phyloP scores from a whole-genome alignment of 2,113 vertebrate genomes.

The Hippoglossus stenolepis region DNA sequence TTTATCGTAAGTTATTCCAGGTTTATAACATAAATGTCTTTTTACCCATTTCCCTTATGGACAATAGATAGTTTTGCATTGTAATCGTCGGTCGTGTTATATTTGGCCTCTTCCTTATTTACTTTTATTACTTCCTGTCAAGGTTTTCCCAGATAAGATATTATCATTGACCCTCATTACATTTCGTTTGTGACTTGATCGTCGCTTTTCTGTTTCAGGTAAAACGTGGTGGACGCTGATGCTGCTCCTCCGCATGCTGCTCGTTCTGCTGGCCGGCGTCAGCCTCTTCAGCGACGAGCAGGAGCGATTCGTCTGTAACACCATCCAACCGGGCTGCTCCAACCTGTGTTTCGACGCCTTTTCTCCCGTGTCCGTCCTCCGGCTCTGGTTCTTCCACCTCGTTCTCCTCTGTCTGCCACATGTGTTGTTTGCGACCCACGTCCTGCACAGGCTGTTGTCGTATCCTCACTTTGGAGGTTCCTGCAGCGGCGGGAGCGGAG shows the following conservation, averaged over 20 bases:
- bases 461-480: not conserved
- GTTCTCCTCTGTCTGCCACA: constrained; percentile 49
- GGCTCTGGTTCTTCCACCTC: constrained; percentile 68
- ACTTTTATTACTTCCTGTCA: too few relatives aligned
- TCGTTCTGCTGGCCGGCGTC: constrained; percentile 51
- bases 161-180: too few relatives aligned
- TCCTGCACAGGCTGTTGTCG: constrained; percentile 26
- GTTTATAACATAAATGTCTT: too few relatives aligned
- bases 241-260: constrained; percentile 29
- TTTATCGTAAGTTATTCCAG: too few relatives aligned
- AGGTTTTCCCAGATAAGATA: too few relatives aligned
- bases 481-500: not conserved
- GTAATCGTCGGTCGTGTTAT: too few relatives aligned
- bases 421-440: constrained; percentile 45
- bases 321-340: constrained; percentile 61
- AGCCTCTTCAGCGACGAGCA: constrained; percentile 64
- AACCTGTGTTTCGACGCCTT: constrained; percentile 52
- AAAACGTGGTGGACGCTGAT: constrained; percentile 63
- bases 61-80: too few relatives aligned
- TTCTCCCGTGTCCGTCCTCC: constrained; percentile 47
- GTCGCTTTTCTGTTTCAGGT: constrained; percentile 13
- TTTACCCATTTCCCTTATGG: too few relatives aligned
- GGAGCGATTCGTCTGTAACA: constrained; percentile 64
- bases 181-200: not conserved
- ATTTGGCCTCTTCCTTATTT: not conserved